These are phyloP conservation scores for Hirudinaria manillensis DNA, from an alignment of 2,888 invertebrate genomes.

Conservation along the genomic window DNA sequence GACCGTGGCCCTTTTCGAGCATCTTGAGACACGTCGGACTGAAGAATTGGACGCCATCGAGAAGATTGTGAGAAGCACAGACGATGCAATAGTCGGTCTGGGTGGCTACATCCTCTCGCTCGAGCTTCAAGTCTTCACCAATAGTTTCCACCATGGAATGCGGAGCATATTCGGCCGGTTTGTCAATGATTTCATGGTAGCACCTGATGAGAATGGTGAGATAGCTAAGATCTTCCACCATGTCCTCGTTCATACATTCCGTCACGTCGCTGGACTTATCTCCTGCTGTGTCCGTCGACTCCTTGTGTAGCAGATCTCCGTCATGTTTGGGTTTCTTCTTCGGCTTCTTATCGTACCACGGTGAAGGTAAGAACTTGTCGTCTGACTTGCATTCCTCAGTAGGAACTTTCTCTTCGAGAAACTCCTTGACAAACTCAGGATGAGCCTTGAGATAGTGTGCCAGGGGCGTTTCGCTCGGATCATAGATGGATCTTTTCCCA, in stretches of 20 bases:
- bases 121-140: not conserved
- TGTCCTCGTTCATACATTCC: not conserved
- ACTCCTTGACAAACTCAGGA: not conserved
- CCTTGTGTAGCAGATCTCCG: not conserved
- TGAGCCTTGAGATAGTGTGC: conserved; percentile 3
- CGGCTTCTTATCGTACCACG: not conserved
- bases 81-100: conserved; percentile 12
- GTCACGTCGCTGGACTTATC: not conserved
- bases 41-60: conserved; percentile 16
- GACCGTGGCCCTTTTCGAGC: not conserved
- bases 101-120: not conserved
- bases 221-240: not conserved
- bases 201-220: not conserved
- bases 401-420: not conserved
- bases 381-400: not conserved
- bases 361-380: not conserved
- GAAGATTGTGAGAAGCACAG: conserved; percentile 11
- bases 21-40: conserved; percentile 3
- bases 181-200: not conserved
- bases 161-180: not conserved
- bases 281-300: not conserved
- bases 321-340: not conserved
- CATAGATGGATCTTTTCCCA: conserved; percentile 19
- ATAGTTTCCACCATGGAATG: too few species aligned
- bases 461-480: conserved; percentile 20